A percentile compares a stretch with the other conserved stretches of the same genome.
phyloP scores from a whole-genome alignment of 2,888 invertebrate genomes.

The Ophion slaviceki region DNA sequence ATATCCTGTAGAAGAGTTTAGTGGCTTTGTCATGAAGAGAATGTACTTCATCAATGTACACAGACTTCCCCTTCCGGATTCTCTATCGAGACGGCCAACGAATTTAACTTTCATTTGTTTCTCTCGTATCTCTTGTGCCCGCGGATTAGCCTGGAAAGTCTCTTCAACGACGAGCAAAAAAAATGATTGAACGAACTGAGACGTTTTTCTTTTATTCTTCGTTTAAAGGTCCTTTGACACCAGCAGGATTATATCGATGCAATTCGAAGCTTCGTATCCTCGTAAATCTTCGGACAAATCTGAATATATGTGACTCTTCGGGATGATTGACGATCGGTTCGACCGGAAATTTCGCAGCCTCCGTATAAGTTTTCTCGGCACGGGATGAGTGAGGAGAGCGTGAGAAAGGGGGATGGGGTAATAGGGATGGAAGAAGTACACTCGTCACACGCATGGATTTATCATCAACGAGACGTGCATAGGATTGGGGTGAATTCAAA shows the following conservation, averaged over 20 bases:
- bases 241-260: constrained; percentile 16
- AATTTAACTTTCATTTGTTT: constrained; percentile 42
- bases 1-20: constrained; percentile 31
- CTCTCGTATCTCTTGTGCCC: neutral
- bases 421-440: constrained; percentile 23
- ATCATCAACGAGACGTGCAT: constrained; percentile 49
- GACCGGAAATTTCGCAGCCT: constrained; percentile 33
- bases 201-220: constrained; percentile 8
- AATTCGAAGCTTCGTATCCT: constrained; percentile 9
- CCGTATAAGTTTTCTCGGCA: neutral
- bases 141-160: neutral
- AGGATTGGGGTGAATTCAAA: constrained; percentile 22
- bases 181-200: neutral
- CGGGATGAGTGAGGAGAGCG: constrained; percentile 6
- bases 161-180: constrained; percentile 15
- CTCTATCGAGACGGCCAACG: constrained; percentile 8
- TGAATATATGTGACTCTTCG: constrained; percentile 25
- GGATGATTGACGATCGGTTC: constrained; percentile 46
- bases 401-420: neutral
- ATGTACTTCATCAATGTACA: constrained; percentile 45
- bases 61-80: constrained; percentile 3
- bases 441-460: constrained; percentile 52
- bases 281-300: constrained; percentile 47
- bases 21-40: constrained; percentile 56
- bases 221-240: constrained; percentile 14